These are phyloP conservation scores for Lipophrys pholis DNA, from an alignment of 2,113 vertebrate species.

Conservation along the genomic window DNA sequence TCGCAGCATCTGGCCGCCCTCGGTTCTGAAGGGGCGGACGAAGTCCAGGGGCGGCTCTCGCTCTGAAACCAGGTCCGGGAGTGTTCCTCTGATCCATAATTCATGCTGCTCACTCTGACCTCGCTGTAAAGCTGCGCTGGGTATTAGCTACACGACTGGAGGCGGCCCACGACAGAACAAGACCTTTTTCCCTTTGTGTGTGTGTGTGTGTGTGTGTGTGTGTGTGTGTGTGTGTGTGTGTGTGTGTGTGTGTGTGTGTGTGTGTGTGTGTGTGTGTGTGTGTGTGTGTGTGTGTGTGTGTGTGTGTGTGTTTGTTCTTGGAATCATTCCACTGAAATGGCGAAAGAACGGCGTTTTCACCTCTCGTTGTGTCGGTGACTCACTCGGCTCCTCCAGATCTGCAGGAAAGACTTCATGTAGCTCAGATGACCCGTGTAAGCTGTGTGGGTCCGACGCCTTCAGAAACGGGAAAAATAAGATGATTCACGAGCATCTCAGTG, in stretches of 20 bases:
- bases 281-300: too few species aligned
- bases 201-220: constrained; percentile 3
- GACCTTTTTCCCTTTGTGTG: neutral
- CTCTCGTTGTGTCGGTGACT: constrained; percentile 39
- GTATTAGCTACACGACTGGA: constrained; percentile 36
- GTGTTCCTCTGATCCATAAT: constrained; percentile 68
- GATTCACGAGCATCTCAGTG: constrained; percentile 23
- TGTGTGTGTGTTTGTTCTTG: constrained; percentile 20
- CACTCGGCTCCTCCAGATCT: constrained; percentile 42
- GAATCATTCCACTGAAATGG: constrained; percentile 30
- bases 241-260: too few species aligned
- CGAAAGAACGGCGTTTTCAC: constrained; percentile 28
- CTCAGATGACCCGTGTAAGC: constrained; percentile 12
- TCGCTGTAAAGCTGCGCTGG: constrained; percentile 50
- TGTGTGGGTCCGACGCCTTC: neutral
- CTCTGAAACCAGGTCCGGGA: constrained; percentile 54
- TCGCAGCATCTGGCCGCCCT: constrained; percentile 86
- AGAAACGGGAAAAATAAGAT: constrained; percentile 22
- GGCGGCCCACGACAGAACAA: constrained; percentile 62
- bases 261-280: too few species aligned
- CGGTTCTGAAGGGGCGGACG: constrained; percentile 73
- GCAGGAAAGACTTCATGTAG: constrained; percentile 25
- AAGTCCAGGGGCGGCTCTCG: constrained; percentile 63
- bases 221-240: too few species aligned
- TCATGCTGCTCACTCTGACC: constrained; percentile 38